Evolutionary conservation across 1,140 invertebrate species (phyloP).

Genomic region (Ganaspis sp.): DNA sequence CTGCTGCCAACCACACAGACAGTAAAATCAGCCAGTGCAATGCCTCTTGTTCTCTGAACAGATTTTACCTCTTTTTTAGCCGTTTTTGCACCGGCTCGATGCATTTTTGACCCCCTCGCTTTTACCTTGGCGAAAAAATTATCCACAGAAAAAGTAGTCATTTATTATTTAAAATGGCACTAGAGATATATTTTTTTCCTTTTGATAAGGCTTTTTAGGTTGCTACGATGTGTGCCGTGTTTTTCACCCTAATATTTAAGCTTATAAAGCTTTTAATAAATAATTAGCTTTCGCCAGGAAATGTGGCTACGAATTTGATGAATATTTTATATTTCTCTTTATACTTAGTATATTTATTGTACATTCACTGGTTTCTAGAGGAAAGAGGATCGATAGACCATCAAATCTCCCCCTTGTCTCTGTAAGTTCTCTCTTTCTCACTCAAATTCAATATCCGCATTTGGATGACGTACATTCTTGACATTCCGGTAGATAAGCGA

Average conservation of each 20-base stretch:
- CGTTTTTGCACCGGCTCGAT: too few species aligned
- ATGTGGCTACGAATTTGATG: neutral
- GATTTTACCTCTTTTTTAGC: neutral
- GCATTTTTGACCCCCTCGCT: too few species aligned
- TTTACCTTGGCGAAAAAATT: too few species aligned
- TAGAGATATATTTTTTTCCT: too few species aligned
- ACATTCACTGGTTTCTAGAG: neutral
- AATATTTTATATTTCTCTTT: neutral
- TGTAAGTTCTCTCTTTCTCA: neutral
- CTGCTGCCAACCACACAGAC: conserved; percentile 41
- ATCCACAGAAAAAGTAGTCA: too few species aligned
- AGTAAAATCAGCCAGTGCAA: neutral
- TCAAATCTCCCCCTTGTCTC: conserved; percentile 1
- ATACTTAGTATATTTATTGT: conserved; percentile 10
- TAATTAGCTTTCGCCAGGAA: conserved; percentile 5
- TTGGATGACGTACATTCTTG: conserved; percentile 39
- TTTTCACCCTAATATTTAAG: neutral
- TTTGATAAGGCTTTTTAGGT: too few species aligned
- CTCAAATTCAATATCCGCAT: conserved; percentile 57
- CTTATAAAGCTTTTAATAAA: neutral
- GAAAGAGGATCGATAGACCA: conserved; percentile 6
- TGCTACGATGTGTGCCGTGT: too few species aligned
- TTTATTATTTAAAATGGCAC: too few species aligned
- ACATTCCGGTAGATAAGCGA: conserved; percentile 42
- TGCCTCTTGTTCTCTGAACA: neutral